Base-by-base conservation (phyloP, 2,797 vertebrate species). In the Apogon hyalosoma region DNA sequence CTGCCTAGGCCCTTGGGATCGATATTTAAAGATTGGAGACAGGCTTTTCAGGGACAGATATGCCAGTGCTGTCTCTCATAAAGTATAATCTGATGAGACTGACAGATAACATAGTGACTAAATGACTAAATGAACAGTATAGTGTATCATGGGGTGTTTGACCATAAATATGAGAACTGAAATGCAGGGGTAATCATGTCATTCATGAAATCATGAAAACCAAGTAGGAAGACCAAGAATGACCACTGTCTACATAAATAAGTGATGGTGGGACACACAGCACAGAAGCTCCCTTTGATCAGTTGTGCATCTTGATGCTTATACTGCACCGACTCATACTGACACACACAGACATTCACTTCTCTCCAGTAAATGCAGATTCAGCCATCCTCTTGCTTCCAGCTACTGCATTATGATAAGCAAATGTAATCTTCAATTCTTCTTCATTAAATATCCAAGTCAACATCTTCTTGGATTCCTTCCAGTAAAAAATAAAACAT, bases 1-100 rank as follows among this genome's bases (percentile, higher is more conserved):
- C 88, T 74, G 87, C 90, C 85, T 74, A 88, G 70, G 82, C 86
- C 84, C 83, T n/a, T 41, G 88, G 77, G 87, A 92, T 93, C 91
- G 69, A 93, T 94, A 93, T 92, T 92, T 93, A 93, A 93, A 94
- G 92, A 93, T 91, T 51, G 78, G 63, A 90, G 82, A 80, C 65
- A 47, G 82, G 78, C 75, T 89, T 92, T 91, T 88, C 84, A 82
- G 87, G 78, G 86, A 70, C 82, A 84, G 72, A 82, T 75, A 80
- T 90, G 86, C 84, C 73, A 70, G 75, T 67, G 75, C 81, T 78
- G 82, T 90, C 86, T 75, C 77, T 87, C 87, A 86, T 88, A 91
- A 87, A 93, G 82, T 83, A 86, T 86, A 89, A 91, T 91, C 83
- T 86, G 84, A 92, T 89, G 88, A 88, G 83, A 77, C 46, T 83